These are phyloP conservation scores for Leptonema lineaticorne DNA, from an alignment of 1,140 invertebrate species.

Conservation along the genomic window DNA sequence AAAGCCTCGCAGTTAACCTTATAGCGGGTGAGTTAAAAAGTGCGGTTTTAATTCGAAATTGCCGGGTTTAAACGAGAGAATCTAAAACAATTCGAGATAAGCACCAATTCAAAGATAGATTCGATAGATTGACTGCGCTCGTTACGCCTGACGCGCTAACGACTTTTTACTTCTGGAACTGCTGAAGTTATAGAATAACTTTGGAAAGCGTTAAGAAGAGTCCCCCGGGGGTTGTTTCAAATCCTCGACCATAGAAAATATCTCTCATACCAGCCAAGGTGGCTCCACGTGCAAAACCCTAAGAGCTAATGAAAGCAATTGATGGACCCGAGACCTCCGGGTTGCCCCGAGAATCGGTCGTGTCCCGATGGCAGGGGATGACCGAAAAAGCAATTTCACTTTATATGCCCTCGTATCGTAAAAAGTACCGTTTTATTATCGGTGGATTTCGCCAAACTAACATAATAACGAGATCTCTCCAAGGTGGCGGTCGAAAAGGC, in stretches of 20 bases:
- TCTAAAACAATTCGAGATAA: no score
- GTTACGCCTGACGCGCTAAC: not conserved
- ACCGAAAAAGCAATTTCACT: conserved; percentile 2
- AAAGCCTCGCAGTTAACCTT: no score
- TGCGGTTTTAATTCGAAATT: no score
- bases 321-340: conserved; percentile 2
- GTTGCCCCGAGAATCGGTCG: not conserved
- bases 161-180: not conserved
- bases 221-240: not conserved
- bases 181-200: conserved; percentile 28
- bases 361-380: not conserved
- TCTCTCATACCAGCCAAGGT: conserved; percentile 13
- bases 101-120: no score
- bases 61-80: no score
- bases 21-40: no score
- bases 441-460: not conserved
- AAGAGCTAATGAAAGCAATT: conserved; percentile 34
- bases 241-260: conserved; percentile 14
- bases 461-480: not conserved
- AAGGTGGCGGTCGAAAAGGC: no score
- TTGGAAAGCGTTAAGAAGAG: conserved; percentile 5
- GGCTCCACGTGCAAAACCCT: not conserved
- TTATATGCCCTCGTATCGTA: not conserved
- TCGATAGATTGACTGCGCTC: not conserved
- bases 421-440: not conserved